Conservation (phyloP, 2,113 vertebrate species). For the Brienomyrus longianalis region DNA sequence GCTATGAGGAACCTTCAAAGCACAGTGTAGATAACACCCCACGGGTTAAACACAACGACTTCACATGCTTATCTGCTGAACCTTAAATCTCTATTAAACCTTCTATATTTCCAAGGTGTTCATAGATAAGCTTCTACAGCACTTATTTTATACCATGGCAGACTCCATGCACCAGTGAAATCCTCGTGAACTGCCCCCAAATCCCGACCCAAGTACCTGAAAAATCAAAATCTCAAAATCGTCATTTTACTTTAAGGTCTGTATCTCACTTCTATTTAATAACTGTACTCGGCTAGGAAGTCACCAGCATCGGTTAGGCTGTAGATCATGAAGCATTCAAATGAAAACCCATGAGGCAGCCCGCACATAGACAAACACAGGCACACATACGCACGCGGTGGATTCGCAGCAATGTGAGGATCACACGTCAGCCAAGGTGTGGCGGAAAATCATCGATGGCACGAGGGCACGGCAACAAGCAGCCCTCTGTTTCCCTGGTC, state of each 20-base stretch:
- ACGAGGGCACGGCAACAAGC: slow-evolving; percentile 7
- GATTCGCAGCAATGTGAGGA: neutral
- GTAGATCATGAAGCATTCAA: neutral
- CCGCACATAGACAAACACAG: neutral
- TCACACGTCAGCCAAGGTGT: neutral
- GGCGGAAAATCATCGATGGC: neutral
- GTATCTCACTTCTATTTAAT: neutral
- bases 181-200: neutral
- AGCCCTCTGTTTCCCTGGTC: slow-evolving; percentile 9
- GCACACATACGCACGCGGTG: too few species aligned
- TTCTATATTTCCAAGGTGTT: neutral
- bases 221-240: neutral
- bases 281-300: neutral
- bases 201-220: neutral
- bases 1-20: neutral
- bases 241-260: neutral
- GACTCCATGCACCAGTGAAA: neutral
- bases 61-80: neutral
- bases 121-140: neutral
- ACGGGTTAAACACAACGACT: neutral
- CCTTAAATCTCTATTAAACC: neutral
- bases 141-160: neutral
- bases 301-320: neutral
- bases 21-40: neutral
- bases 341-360: neutral